phyloP scores from a whole-genome alignment of 2,113 vertebrate species.

The Aviceda subcristata region DNA sequence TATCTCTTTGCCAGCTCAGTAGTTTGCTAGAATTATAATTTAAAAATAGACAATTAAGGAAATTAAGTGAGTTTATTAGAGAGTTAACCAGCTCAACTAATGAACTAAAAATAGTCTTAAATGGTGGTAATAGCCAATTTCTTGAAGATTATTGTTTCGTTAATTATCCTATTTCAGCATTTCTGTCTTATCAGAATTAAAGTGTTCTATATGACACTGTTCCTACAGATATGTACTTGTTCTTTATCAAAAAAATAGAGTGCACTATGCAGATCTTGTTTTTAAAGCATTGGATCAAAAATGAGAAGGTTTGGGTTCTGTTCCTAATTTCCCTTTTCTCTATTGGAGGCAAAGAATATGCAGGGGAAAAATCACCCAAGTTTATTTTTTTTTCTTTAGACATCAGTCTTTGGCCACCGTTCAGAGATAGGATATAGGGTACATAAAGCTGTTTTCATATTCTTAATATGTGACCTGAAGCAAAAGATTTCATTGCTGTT shows the following conservation, averaged over 20 bases:
- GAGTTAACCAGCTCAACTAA: not conserved
- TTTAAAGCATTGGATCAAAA: not conserved
- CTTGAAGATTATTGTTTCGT: not conserved
- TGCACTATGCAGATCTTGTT: not conserved
- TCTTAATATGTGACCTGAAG: not conserved
- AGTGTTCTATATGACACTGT: not conserved
- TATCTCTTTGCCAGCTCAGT: not conserved
- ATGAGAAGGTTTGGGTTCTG: not conserved
- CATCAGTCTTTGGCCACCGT: not conserved
- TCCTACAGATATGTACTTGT: not conserved
- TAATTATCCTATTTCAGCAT: not conserved
- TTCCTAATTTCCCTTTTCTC: not conserved
- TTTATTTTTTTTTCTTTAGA: not conserved
- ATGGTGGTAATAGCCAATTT: not conserved
- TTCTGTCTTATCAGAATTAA: not conserved
- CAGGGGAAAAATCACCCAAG: not conserved
- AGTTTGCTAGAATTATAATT: constrained; percentile 22
- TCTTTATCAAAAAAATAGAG: not conserved
- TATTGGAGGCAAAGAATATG: not conserved
- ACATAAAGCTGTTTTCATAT: not conserved
- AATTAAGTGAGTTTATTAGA: constrained; percentile 6
- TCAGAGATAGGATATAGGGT: not conserved
- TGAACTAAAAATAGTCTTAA: constrained; percentile 1
- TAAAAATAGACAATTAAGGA: constrained; percentile 39
- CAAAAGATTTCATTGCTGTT: not conserved